These are phyloP conservation scores for Boloria euphrosyne DNA, from an alignment of 2,888 invertebrate genomes.

Conservation along the genomic window DNA sequence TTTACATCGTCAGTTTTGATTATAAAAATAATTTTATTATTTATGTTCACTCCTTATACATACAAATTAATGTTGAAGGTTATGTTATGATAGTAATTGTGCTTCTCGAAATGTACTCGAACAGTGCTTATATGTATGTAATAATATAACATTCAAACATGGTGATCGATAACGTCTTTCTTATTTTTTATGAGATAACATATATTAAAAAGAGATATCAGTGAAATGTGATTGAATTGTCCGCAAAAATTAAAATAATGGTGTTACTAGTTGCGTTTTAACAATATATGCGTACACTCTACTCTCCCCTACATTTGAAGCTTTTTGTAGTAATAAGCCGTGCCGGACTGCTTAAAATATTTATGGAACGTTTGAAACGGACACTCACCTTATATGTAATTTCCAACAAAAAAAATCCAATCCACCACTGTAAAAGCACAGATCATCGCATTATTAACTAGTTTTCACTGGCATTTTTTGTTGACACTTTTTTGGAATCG, in stretches of 20 bases:
- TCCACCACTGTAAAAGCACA: slow-evolving; percentile 54
- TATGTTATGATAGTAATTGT: too few relatives aligned
- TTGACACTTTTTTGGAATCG: slow-evolving; percentile 48
- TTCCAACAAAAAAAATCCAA: slow-evolving; percentile 60
- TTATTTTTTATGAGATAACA: too few relatives aligned
- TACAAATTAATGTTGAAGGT: too few relatives aligned
- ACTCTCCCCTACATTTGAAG: slow-evolving; percentile 65
- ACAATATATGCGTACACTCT: slow-evolving; percentile 71
- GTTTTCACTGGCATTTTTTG: slow-evolving; percentile 51
- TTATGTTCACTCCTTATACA: too few relatives aligned
- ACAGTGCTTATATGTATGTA: too few relatives aligned
- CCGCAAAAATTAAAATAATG: slow-evolving; percentile 41
- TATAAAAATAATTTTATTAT: too few relatives aligned
- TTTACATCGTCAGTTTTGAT: not conserved
- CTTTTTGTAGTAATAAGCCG: slow-evolving; percentile 58
- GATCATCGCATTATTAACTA: slow-evolving; percentile 54
- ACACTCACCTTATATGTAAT: slow-evolving; percentile 64
- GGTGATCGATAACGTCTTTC: too few relatives aligned
- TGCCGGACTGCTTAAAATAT: slow-evolving; percentile 50
- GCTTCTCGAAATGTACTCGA: too few relatives aligned
- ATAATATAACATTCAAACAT: too few relatives aligned
- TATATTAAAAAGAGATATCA: not conserved
- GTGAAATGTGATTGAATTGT: slow-evolving; percentile 5
- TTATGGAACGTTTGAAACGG: slow-evolving; percentile 41
- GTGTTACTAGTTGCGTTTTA: slow-evolving; percentile 62